These are phyloP conservation scores for Orbicella faveolata DNA, from an alignment of 64 coral and sea anemone species.

Conservation along the genomic window DNA sequence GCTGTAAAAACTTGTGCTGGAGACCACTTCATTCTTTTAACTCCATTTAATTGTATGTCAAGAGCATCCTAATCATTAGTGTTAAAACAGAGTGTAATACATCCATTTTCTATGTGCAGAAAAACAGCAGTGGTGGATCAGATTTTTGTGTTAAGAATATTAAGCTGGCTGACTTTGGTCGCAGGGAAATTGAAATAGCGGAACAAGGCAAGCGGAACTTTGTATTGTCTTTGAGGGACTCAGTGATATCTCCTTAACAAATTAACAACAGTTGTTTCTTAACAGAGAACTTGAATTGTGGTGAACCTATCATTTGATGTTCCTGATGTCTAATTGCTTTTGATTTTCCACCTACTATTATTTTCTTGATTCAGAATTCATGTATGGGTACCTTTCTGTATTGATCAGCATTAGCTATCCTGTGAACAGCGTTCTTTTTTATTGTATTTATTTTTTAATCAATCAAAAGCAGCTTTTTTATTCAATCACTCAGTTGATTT, in stretches of 20 bases:
- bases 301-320: too few species aligned
- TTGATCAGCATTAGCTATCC: too few species aligned
- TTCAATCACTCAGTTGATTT: too few species aligned
- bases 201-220: slow-evolving; percentile 99
- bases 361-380: too few species aligned
- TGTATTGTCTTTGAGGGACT: slow-evolving; percentile 53
- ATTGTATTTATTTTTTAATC: too few species aligned
- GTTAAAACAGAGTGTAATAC: slow-evolving; percentile 32
- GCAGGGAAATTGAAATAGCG: slow-evolving; percentile 99
- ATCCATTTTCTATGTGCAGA: slow-evolving; percentile 87
- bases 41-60: background rate
- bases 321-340: too few species aligned
- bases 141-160: slow-evolving; percentile 99
- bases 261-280: background rate
- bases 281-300: too few species aligned
- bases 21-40: background rate
- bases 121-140: slow-evolving; percentile 95
- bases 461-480: too few species aligned
- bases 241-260: background rate
- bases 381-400: too few species aligned
- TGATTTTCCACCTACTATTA: too few species aligned
- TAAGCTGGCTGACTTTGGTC: slow-evolving; percentile 99
- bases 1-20: too few species aligned
- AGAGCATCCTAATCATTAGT: background rate
- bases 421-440: too few species aligned